Conservation (phyloP, 1,140 invertebrate species). For the Neodiprion fabricii region DNA sequence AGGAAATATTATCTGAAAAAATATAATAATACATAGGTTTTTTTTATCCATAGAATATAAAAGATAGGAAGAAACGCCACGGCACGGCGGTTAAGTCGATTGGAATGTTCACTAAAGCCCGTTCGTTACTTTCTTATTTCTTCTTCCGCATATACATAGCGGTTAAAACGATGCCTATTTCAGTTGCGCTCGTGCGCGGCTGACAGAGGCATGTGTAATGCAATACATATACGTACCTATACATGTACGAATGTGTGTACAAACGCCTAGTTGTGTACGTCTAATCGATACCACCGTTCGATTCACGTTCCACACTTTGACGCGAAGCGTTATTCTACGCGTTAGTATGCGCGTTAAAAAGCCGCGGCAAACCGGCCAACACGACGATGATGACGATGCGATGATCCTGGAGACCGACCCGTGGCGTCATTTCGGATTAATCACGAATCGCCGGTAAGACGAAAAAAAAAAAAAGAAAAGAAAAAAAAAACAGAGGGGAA, state of each 20-base stretch:
- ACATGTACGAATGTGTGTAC: neutral
- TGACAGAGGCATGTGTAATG: neutral
- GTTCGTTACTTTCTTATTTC: too few relatives aligned
- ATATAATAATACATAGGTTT: neutral
- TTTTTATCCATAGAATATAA: constrained; percentile 10
- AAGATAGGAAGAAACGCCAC: neutral
- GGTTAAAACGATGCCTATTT: neutral
- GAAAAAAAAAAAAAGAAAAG: neutral
- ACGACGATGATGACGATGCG: neutral
- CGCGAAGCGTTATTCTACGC: neutral
- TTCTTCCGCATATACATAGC: too few relatives aligned
- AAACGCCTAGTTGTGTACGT: too few relatives aligned
- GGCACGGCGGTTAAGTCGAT: too few relatives aligned
- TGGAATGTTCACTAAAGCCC: too few relatives aligned
- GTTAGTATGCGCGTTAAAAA: neutral
- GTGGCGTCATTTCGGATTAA: neutral
- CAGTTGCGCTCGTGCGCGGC: neutral
- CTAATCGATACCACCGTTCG: too few relatives aligned
- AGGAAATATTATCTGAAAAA: neutral
- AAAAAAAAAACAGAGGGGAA: too few relatives aligned
- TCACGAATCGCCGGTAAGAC: neutral
- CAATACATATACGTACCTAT: neutral
- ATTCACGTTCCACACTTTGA: too few relatives aligned
- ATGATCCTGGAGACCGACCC: too few relatives aligned
- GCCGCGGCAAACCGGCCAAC: neutral